Percentiles rank a stretch among this genome's conserved stretches.
phyloP scores from a whole-genome alignment of 2,113 vertebrate genomes.

The Hypocryptadius cinnamomeus region DNA sequence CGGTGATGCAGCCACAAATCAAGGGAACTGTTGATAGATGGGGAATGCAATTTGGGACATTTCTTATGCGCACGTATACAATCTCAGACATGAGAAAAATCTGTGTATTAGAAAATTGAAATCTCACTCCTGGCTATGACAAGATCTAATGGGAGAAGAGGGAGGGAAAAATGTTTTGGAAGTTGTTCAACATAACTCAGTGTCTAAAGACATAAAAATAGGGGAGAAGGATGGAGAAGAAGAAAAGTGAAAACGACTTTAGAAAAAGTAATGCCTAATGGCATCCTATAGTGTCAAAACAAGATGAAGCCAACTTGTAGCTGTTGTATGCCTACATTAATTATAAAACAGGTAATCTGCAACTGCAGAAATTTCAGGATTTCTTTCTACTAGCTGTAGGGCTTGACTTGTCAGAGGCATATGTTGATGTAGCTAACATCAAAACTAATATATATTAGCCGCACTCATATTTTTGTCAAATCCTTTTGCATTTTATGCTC shows the following conservation, averaged over 20 bases:
- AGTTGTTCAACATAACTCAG: neutral
- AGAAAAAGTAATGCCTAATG: neutral
- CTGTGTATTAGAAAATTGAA: neutral
- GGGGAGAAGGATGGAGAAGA: neutral
- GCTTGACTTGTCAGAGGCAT: slow-evolving; percentile 14
- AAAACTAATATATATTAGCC: neutral
- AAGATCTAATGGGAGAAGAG: neutral
- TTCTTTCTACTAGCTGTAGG: neutral
- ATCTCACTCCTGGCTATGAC: neutral
- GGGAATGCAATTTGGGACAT: neutral
- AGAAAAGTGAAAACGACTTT: neutral
- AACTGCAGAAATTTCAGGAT: neutral
- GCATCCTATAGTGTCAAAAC: neutral
- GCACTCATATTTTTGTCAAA: neutral
- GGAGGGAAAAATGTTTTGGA: neutral
- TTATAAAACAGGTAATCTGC: neutral
- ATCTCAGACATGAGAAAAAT: slow-evolving; percentile 34
- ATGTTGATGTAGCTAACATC: neutral
- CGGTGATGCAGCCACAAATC: neutral
- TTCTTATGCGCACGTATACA: neutral
- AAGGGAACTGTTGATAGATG: slow-evolving; percentile 21
- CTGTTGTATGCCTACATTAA: neutral
- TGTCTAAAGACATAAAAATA: neutral
- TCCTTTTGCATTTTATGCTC: neutral
- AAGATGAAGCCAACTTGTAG: neutral